Conservation (phyloP, 1,140 invertebrate genomes). For the Anadara kagoshimensis region DNA sequence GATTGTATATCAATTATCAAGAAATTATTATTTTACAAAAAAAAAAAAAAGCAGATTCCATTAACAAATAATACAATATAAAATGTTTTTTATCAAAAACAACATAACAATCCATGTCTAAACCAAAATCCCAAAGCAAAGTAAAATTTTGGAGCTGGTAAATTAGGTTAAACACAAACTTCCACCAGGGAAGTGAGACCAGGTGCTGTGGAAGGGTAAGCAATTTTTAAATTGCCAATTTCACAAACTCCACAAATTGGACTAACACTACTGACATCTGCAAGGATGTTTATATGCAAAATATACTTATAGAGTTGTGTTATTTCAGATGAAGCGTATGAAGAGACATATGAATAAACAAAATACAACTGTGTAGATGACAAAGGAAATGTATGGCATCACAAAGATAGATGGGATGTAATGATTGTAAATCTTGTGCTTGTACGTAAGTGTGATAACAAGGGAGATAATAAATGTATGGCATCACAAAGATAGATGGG, state of each 20-base stretch:
- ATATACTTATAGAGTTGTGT: conserved; percentile 2
- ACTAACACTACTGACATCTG: background rate
- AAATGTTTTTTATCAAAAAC: background rate
- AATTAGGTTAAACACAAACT: background rate
- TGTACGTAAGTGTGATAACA: conserved; percentile 72
- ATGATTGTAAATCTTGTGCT: conserved; percentile 76
- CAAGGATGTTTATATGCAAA: background rate
- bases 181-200: too few relatives aligned
- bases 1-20: too few relatives aligned
- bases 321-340: conserved; percentile 36
- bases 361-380: conserved; percentile 72
- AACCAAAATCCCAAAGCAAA: background rate
- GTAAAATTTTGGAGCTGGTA: background rate
- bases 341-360: conserved; percentile 69
- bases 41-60: background rate
- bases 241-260: background rate
- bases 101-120: too few relatives aligned
- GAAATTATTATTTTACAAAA: background rate
- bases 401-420: conserved; percentile 76
- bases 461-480: too few relatives aligned
- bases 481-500: conserved; percentile 75
- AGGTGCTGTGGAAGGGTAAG: background rate
- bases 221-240: background rate
- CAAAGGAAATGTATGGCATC: conserved; percentile 69
- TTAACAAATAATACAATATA: background rate